Evolutionary conservation across 2,113 vertebrate species (phyloP).

Genomic region (Caracal caracal): DNA sequence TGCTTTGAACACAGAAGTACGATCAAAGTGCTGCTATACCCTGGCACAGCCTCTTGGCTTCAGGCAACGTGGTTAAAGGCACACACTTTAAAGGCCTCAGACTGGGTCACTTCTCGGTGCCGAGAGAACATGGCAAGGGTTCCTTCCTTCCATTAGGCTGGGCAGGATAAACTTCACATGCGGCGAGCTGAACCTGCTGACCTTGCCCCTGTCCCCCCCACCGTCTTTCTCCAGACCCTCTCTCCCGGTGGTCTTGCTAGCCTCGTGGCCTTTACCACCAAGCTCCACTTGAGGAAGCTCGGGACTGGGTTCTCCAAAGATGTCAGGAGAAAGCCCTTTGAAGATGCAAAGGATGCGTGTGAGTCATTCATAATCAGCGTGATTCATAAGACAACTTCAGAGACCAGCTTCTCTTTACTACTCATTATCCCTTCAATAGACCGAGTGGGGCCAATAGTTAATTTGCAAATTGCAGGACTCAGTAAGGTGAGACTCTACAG

Average conservation of each 20-base stretch:
- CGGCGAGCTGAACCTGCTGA: not conserved
- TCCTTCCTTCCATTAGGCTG: not conserved
- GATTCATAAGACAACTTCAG: conserved; percentile 43
- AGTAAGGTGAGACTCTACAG: not conserved
- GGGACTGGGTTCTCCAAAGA: not conserved
- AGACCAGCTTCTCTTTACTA: not conserved
- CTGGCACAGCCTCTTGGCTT: not conserved
- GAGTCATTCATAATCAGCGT: conserved; percentile 41
- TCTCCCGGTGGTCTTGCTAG: not conserved
- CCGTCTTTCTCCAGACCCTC: not conserved
- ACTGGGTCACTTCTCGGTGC: not conserved
- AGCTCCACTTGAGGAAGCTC: not conserved
- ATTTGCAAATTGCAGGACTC: conserved; percentile 65
- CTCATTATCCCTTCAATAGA: not conserved
- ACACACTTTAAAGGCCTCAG: not conserved
- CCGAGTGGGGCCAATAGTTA: conserved; percentile 22
- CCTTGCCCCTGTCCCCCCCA: fast-evolving
- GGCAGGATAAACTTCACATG: not conserved
- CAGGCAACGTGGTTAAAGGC: not conserved
- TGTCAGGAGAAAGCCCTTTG: conserved; percentile 41
- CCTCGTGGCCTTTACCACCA: not conserved
- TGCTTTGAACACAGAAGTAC: not conserved
- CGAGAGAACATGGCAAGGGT: not conserved
- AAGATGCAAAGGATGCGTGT: not conserved
- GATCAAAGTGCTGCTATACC: not conserved